phyloP scores from a whole-genome alignment of 2,797 vertebrate genomes.

The Euphonia xanthogaster region DNA sequence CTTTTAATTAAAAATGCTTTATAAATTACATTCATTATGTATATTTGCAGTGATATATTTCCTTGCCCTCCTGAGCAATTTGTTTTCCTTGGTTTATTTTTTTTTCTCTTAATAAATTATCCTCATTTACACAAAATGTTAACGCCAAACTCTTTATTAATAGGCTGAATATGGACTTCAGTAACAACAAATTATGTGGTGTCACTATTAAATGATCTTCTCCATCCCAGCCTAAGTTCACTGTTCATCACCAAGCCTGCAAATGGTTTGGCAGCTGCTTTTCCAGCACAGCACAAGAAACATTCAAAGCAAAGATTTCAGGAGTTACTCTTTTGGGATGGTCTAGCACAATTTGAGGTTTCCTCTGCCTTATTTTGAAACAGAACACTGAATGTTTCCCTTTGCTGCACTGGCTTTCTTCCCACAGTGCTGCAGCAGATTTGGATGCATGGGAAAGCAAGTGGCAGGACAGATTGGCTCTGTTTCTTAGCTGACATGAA shows the following conservation, averaged over 20 bases:
- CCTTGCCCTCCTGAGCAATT: slow-evolving; percentile 40
- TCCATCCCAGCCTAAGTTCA: neutral
- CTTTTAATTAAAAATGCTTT: slow-evolving; percentile 57
- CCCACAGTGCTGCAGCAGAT: neutral
- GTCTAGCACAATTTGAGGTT: neutral
- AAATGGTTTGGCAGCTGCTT: slow-evolving; percentile 15
- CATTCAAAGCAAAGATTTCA: neutral
- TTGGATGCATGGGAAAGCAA: neutral
- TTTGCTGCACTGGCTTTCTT: fast-evolving
- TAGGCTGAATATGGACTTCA: slow-evolving; percentile 46
- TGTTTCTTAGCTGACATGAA: neutral
- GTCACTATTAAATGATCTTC: slow-evolving; percentile 14
- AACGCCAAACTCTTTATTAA: slow-evolving; percentile 45
- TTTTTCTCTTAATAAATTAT: slow-evolving; percentile 34
- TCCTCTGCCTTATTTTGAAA: neutral
- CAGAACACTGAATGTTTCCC: neutral
- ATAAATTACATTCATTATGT: slow-evolving; percentile 59
- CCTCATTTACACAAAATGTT: slow-evolving; percentile 57
- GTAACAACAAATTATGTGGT: slow-evolving; percentile 38
- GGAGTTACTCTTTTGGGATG: neutral
- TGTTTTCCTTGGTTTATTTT: slow-evolving; percentile 54
- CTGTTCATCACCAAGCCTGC: neutral
- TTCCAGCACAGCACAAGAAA: neutral
- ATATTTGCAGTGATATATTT: slow-evolving; percentile 60
- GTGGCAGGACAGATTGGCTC: neutral